phyloP scores from a whole-genome alignment of 2,113 vertebrate genomes.

The Burhinus oedicnemus region DNA sequence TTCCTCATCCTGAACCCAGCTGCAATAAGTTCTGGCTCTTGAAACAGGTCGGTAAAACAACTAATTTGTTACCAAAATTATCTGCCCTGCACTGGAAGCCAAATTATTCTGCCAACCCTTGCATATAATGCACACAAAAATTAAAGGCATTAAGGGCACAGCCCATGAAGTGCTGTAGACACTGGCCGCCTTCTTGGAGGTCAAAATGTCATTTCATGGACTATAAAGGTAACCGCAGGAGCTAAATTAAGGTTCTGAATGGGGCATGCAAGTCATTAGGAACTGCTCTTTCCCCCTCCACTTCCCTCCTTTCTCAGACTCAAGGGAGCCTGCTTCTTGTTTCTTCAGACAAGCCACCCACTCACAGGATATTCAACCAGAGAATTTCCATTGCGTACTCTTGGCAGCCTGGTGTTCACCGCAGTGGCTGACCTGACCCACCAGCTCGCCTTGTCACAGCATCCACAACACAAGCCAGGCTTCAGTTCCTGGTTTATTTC shows the following conservation, averaged over 20 bases:
- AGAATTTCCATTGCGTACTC: neutral
- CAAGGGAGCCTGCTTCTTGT: conserved; percentile 27
- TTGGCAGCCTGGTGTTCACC: neutral
- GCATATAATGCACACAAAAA: neutral
- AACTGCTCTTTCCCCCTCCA: neutral
- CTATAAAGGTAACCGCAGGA: neutral
- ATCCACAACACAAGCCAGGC: neutral
- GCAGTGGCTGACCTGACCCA: neutral
- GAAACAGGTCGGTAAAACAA: neutral
- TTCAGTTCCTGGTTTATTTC: neutral
- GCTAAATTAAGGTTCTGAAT: neutral
- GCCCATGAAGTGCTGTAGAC: neutral
- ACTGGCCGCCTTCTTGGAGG: neutral
- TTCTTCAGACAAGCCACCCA: conserved; percentile 36
- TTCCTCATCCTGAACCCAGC: neutral
- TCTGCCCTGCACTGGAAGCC: neutral
- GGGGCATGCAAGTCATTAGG: neutral
- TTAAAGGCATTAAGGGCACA: neutral
- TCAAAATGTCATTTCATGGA: neutral
- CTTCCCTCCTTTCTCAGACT: neutral
- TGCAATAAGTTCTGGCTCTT: neutral
- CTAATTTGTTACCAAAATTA: neutral
- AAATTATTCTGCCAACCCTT: neutral
- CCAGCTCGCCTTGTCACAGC: neutral
- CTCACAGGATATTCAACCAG: conserved; percentile 33